A percentile compares a stretch with the other conserved stretches of the same genome.
phyloP scores from a whole-genome alignment of 1,140 invertebrate genomes.

The Laupala kohalensis region DNA sequence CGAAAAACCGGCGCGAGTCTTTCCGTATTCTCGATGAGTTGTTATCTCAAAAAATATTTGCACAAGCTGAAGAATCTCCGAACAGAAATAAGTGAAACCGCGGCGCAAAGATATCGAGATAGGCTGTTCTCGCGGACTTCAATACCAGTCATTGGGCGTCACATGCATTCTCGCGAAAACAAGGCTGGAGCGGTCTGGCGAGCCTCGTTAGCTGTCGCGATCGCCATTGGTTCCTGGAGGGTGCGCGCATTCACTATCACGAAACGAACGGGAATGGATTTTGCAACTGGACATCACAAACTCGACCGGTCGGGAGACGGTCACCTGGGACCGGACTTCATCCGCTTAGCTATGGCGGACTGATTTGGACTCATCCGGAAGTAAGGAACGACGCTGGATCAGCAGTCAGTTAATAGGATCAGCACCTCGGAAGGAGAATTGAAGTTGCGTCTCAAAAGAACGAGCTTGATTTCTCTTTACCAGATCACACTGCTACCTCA shows the following conservation, averaged over 20 bases:
- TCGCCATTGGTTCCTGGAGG: background rate
- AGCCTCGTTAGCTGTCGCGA: background rate
- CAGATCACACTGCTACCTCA: too few species aligned
- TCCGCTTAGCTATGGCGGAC: too few species aligned
- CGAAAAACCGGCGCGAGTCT: background rate
- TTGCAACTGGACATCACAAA: too few species aligned
- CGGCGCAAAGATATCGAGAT: background rate
- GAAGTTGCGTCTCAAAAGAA: too few species aligned
- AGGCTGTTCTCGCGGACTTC: background rate
- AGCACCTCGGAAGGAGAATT: too few species aligned
- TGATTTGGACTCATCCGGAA: too few species aligned
- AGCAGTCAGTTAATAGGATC: too few species aligned
- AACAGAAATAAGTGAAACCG: background rate
- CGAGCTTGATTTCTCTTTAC: too few species aligned
- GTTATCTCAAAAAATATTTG: background rate
- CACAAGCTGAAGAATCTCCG: background rate
- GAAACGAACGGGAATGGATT: background rate
- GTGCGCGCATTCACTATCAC: background rate
- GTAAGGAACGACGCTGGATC: too few species aligned
- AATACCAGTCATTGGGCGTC: background rate
- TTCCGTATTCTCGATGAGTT: background rate
- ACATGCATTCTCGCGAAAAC: background rate
- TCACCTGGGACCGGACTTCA: too few species aligned
- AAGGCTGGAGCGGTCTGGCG: background rate
- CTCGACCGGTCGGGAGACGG: too few species aligned